A percentile compares a stretch with the other conserved stretches of the same genome.
These are phyloP conservation scores for Elmis aenea DNA, from an alignment of 2,888 invertebrate genomes.

Conservation along the genomic window DNA sequence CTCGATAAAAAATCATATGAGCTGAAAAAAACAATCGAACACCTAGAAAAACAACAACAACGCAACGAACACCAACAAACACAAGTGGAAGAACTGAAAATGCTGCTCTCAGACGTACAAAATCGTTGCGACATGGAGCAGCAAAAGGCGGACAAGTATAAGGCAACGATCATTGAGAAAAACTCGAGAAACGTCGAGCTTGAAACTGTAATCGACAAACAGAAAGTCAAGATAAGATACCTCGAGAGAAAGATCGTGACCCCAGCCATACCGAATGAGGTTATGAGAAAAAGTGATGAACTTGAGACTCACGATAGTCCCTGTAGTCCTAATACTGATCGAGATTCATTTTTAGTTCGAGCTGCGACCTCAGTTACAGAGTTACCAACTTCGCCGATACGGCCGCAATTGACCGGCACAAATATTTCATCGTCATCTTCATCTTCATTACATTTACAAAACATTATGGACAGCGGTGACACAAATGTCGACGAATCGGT, in stretches of 20 bases:
- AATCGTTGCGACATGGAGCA: constrained; percentile 45
- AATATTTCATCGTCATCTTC: no score
- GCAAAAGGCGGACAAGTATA: constrained; percentile 47
- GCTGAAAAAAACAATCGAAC: constrained; percentile 23
- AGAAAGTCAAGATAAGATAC: constrained; percentile 33
- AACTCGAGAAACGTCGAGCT: constrained; percentile 47
- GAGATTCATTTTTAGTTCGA: constrained; percentile 42
- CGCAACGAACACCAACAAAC: constrained; percentile 21
- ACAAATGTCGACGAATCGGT: neutral
- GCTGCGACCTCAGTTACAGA: constrained; percentile 40
- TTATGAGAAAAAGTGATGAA: constrained; percentile 30
- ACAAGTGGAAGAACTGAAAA: constrained; percentile 27
- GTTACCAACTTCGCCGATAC: constrained; percentile 26
- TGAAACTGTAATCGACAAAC: constrained; percentile 43
- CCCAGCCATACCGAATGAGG: constrained; percentile 35
- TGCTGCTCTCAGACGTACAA: constrained; percentile 27
- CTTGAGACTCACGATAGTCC: constrained; percentile 34
- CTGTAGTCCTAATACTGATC: constrained; percentile 34
- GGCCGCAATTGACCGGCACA: constrained; percentile 8
- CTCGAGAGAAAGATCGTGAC: constrained; percentile 38
- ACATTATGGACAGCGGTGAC: neutral
- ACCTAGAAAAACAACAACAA: constrained; percentile 12
- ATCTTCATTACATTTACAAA: no score
- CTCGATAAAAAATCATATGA: constrained; percentile 30
- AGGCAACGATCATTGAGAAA: constrained; percentile 42